phyloP scores from a whole-genome alignment of 2,888 invertebrate genomes.

The Aphrophora alni region DNA sequence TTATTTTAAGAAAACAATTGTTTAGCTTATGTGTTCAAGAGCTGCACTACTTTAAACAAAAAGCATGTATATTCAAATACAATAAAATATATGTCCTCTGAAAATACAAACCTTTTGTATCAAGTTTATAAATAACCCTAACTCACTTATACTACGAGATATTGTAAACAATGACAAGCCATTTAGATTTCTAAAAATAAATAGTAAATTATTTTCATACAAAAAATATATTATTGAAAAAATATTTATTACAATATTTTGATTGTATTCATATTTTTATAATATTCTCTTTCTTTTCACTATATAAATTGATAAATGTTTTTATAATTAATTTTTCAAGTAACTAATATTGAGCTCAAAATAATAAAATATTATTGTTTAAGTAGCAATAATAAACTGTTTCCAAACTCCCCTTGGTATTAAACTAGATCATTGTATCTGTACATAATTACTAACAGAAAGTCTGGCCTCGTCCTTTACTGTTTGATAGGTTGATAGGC shows the following conservation, averaged over 20 bases:
- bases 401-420: no score
- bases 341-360: not conserved
- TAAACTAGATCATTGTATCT: no score
- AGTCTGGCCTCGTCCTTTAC: no score
- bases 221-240: not conserved
- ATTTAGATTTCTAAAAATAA: no score
- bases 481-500: no score
- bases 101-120: not conserved
- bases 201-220: not conserved
- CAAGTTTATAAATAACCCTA: not conserved
- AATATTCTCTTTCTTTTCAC: not conserved
- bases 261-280: slow-evolving; percentile 3
- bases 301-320: not conserved
- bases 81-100: not conserved
- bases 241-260: not conserved
- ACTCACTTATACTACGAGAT: not conserved
- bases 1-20: not conserved
- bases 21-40: not conserved
- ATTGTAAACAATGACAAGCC: not conserved
- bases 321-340: not conserved
- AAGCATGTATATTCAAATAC: not conserved
- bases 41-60: not conserved
- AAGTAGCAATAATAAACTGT: not conserved
- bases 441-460: no score
- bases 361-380: not conserved